Evolutionary conservation across 2,888 invertebrate species (phyloP).

Genomic region (Vanessa cardui): DNA sequence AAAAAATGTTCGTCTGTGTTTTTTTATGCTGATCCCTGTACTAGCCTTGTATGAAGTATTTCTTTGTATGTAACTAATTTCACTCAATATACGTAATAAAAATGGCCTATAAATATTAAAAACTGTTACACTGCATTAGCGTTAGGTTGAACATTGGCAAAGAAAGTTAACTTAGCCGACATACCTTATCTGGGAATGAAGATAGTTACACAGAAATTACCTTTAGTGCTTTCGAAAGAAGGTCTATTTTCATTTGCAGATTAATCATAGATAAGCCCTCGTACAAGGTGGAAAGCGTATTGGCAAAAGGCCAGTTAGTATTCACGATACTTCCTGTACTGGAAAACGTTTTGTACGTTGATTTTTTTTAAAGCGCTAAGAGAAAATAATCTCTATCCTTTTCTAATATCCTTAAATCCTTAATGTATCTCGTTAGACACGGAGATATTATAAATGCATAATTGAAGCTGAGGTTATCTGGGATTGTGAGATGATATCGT

Average conservation of each 20-base stretch:
- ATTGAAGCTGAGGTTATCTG: slow-evolving; percentile 15
- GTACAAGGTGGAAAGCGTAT: slow-evolving; percentile 38
- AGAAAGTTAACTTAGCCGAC: slow-evolving; percentile 37
- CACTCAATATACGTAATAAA: background rate
- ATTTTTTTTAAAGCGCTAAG: slow-evolving; percentile 26
- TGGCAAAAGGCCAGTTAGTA: slow-evolving; percentile 45
- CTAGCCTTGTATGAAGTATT: no score
- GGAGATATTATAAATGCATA: slow-evolving; percentile 1
- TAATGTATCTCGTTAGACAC: slow-evolving; percentile 13
- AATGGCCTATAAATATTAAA: slow-evolving; percentile 20
- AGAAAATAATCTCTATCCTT: slow-evolving; percentile 25
- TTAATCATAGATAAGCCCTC: slow-evolving; percentile 31
- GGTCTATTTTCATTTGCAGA: slow-evolving; percentile 12
- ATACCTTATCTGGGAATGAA: slow-evolving; percentile 26
- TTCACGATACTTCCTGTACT: slow-evolving; percentile 45
- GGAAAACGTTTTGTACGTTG: slow-evolving; percentile 40
- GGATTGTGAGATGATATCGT: slow-evolving; percentile 5
- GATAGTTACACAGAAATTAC: background rate
- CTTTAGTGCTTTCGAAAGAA: background rate
- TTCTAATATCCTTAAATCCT: slow-evolving; percentile 21
- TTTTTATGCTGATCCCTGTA: no score
- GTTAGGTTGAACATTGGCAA: slow-evolving; percentile 52
- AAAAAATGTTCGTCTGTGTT: no score
- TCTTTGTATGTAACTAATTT: background rate
- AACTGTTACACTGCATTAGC: slow-evolving; percentile 49